phyloP scores from a whole-genome alignment of 37 sponge, comb jelly and placozoan species.

The Axinella damicornis region DNA sequence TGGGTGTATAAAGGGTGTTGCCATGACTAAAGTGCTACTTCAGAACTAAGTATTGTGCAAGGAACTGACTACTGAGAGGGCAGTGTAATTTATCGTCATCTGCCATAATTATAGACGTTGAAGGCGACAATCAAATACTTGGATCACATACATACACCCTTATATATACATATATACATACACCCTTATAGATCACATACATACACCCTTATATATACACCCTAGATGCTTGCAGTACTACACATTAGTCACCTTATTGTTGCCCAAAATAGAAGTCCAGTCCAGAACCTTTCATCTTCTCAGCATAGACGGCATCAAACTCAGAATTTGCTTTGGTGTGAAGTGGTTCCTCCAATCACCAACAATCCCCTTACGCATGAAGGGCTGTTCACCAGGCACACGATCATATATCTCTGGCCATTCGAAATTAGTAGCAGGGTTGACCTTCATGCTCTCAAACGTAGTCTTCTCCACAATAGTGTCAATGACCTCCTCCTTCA shows the following conservation, averaged over 20 bases:
- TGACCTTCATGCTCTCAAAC: conserved; percentile 51
- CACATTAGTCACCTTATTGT: not conserved
- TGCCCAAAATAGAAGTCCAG: not conserved
- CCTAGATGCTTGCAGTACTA: too few species aligned
- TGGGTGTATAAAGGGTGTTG: too few species aligned
- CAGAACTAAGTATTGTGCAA: too few species aligned
- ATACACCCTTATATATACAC: too few species aligned
- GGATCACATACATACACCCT: too few species aligned
- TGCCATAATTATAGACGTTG: too few species aligned
- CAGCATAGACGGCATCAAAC: conserved; percentile 29
- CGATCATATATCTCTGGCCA: conserved; percentile 41
- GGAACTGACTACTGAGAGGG: too few species aligned
- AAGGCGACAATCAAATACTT: too few species aligned
- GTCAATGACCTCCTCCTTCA: conserved; percentile 26
- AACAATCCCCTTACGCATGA: conserved; percentile 47
- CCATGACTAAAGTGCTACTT: too few species aligned
- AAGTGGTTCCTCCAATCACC: conserved; percentile 64
- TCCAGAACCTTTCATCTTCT: conserved; percentile 38
- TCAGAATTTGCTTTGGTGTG: conserved; percentile 23
- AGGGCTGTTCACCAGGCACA: not conserved
- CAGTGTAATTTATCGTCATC: too few species aligned
- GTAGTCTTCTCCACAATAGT: conserved; percentile 7
- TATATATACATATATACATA: too few species aligned
- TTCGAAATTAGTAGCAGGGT: conserved; percentile 23
- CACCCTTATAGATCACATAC: too few species aligned